Evolutionary conservation across 2,113 vertebrate species (phyloP), one percentile per base, ranked within the genome.

Genomic region (Otis tarda): DNA sequence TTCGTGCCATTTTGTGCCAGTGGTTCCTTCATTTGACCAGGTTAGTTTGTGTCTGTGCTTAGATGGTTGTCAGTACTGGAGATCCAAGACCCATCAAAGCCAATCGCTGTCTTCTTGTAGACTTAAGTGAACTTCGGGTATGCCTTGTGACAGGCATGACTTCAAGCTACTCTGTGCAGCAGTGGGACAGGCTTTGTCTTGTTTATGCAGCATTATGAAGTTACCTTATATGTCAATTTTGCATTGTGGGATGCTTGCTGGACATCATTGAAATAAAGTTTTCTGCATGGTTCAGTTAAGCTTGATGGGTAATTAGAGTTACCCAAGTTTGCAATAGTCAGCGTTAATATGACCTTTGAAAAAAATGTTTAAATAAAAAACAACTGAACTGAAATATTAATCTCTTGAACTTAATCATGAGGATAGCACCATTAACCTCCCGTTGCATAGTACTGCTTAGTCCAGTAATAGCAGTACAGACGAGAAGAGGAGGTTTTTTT

Each of bases 351-450:
- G 67, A 91, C 67, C 59, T 90, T 89, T 57, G 70, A 74, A 93
- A 87, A 81, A 90, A 70, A 79, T 30, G 57, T 87, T 95, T 90
- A 85, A 76, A 76, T 85, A 77, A 87, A 84, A 94, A 91, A 21
- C 89, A 94, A 83, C 74, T 85, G 78, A 95, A 91, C 65, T 95
- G 94, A 95, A 87, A 67, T 89, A 94, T 74, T 95, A 94, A 95
- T 96, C 78, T 83, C 64, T 81, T 95, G 73, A 93, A 93, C 12
- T 94, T 89, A 68, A 90, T 95, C 68, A 89, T 79, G 73, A 91
- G 85, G 73, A 86, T 78, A 69, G 83, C 64, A 88, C 69, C 9
- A 25, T 61, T 87, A 92, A 41, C 64, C 76, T 97, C 79, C 76
- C 41, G 24, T 74, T 81, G 50, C 76, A 49, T 3, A 63, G 67